phyloP scores from a whole-genome alignment of 2,113 vertebrate species.

The Odontophorus gujanensis region DNA sequence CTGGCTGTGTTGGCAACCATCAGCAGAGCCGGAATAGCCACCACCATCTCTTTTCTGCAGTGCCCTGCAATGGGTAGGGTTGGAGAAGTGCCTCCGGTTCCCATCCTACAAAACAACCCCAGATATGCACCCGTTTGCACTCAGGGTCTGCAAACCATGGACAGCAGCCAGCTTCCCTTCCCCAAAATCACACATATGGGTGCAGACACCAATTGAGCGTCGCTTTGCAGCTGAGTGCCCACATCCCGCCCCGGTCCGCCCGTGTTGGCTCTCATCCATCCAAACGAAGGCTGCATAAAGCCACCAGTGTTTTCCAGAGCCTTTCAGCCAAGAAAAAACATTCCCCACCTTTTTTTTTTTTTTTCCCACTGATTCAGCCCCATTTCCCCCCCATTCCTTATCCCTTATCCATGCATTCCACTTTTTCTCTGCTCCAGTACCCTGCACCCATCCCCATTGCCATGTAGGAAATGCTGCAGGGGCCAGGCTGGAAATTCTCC shows the following conservation, averaged over 20 bases:
- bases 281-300: neutral
- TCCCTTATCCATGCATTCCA: neutral
- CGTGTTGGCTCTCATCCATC: neutral
- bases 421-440: neutral
- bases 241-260: neutral
- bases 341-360: neutral
- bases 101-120: neutral
- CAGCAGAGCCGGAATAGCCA: accelerated
- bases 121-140: neutral
- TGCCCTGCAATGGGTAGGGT: neutral
- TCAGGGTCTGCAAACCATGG: accelerated
- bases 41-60: accelerated
- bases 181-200: accelerated
- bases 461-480: neutral
- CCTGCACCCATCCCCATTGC: neutral
- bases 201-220: neutral
- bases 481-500: conserved; percentile 18
- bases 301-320: neutral
- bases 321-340: neutral
- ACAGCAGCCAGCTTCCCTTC: accelerated
- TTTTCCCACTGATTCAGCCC: neutral
- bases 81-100: accelerated
- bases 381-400: neutral
- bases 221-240: neutral
- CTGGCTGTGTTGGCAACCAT: accelerated